These are phyloP conservation scores for Corbicula japonica DNA, from an alignment of 2,888 invertebrate genomes.

Conservation along the genomic window DNA sequence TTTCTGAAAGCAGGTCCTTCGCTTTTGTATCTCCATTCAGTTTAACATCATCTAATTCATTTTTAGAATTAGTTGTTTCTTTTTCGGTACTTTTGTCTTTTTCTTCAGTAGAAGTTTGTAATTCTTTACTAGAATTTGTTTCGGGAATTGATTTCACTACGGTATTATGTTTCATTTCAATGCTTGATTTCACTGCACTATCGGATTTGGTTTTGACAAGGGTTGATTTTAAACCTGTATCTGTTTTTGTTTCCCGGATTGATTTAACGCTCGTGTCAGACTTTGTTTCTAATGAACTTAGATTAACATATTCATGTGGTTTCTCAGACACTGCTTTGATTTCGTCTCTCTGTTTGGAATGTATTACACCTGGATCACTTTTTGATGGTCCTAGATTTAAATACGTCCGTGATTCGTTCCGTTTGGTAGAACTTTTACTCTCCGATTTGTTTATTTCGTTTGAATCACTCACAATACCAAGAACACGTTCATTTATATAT, in stretches of 20 bases:
- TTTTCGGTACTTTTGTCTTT: background rate
- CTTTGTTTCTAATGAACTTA: slow-evolving; percentile 26
- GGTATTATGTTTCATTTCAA: background rate
- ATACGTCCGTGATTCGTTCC: slow-evolving; percentile 26
- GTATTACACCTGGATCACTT: slow-evolving; percentile 2
- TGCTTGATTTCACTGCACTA: background rate
- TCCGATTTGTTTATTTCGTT: background rate
- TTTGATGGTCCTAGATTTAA: slow-evolving; percentile 42
- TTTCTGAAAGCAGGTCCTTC: background rate
- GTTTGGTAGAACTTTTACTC: background rate
- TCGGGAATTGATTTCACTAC: background rate
- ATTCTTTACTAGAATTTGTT: background rate
- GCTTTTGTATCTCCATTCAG: background rate
- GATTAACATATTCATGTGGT: slow-evolving; percentile 57
- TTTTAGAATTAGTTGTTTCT: background rate
- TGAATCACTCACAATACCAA: slow-evolving; percentile 18
- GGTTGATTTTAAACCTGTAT: too few relatives aligned
- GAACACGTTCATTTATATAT: slow-evolving; percentile 60
- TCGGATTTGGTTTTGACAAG: background rate
- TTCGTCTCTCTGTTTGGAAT: slow-evolving; percentile 18
- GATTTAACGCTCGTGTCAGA: background rate
- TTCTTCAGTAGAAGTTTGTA: background rate
- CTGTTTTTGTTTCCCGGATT: background rate
- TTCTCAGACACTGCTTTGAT: slow-evolving; percentile 9
- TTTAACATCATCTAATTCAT: background rate